Conservation (phyloP, 2,797 vertebrate species). For the Schizopygopsis pylzovi region DNA sequence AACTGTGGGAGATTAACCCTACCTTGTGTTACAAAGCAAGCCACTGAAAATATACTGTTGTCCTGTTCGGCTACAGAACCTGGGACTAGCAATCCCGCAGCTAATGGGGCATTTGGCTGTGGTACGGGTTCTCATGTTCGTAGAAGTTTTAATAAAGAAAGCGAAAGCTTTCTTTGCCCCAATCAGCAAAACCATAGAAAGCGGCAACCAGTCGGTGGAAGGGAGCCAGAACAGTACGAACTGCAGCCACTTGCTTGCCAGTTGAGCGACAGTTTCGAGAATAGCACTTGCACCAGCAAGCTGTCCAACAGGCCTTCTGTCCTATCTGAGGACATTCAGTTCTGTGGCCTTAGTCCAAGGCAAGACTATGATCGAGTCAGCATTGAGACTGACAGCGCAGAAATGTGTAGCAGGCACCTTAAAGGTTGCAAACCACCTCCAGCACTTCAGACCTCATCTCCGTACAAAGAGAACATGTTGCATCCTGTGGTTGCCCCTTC, state of each 20-base stretch:
- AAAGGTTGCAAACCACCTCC: conserved; percentile 72
- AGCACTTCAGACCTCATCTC: conserved; percentile 94
- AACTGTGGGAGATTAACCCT: conserved; percentile 89
- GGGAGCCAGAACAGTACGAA: conserved; percentile 90
- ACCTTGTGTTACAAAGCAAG: conserved; percentile 83
- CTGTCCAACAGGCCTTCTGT: conserved; percentile 94
- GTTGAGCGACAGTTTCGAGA: conserved; percentile 96
- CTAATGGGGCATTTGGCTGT: conserved; percentile 82
- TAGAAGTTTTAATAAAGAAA: conserved; percentile 75
- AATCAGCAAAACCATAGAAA: conserved; percentile 74
- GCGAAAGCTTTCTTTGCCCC: conserved; percentile 75
- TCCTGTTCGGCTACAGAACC: conserved; percentile 68
- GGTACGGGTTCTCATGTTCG: conserved; percentile 68
- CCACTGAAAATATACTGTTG: conserved; percentile 62
- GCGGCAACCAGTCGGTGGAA: conserved; percentile 63
- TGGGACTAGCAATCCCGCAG: conserved; percentile 71
- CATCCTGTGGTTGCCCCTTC: conserved; percentile 59
- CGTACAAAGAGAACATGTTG: conserved; percentile 83
- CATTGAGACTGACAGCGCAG: conserved; percentile 66
- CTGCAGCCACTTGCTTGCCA: conserved; percentile 93
- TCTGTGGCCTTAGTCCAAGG: conserved; percentile 78
- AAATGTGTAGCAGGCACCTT: conserved; percentile 67
- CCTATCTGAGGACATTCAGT: conserved; percentile 92
- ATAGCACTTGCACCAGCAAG: conserved; percentile 98
- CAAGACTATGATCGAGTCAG: conserved; percentile 68